Percentiles rank a stretch among this genome's conserved stretches.
Evolutionary conservation across 2,113 vertebrate species (phyloP).

Genomic region (Platanista minor): DNA sequence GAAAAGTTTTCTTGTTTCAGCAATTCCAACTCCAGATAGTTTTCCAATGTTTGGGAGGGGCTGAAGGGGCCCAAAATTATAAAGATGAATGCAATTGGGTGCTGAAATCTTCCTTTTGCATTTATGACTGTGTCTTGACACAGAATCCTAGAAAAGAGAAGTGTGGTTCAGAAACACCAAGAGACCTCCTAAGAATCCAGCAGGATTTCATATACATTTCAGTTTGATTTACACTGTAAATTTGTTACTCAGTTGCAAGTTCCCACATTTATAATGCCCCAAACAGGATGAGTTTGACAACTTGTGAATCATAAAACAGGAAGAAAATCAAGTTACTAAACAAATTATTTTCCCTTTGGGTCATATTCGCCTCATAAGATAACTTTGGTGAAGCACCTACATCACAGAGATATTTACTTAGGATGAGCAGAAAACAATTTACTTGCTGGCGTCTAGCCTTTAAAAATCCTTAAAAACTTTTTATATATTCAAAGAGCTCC

Average conservation of each 20-base stretch:
- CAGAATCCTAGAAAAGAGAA: slow-evolving; percentile 31
- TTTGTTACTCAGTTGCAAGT: neutral
- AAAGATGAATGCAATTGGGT: neutral
- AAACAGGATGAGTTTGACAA: neutral
- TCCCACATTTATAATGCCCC: neutral
- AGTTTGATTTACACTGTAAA: neutral
- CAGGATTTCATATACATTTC: neutral
- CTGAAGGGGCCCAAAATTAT: neutral
- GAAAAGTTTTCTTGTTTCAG: neutral
- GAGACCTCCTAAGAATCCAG: neutral
- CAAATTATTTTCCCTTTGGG: slow-evolving; percentile 10
- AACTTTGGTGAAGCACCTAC: neutral
- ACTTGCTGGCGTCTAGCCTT: neutral
- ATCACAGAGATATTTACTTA: neutral
- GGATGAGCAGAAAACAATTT: slow-evolving; percentile 21
- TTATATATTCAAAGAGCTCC: neutral
- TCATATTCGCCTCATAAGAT: neutral
- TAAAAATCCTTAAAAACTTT: neutral
- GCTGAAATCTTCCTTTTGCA: neutral
- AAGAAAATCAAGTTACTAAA: slow-evolving; percentile 25
- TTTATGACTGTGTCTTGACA: slow-evolving; percentile 17
- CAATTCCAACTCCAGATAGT: neutral
- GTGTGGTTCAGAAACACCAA: neutral
- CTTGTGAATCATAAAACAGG: neutral
- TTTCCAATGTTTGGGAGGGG: neutral